Evolutionary conservation across 2,797 vertebrate species (phyloP), one percentile per base, ranked within the genome.

Genomic region (Xyrichtys novacula): DNA sequence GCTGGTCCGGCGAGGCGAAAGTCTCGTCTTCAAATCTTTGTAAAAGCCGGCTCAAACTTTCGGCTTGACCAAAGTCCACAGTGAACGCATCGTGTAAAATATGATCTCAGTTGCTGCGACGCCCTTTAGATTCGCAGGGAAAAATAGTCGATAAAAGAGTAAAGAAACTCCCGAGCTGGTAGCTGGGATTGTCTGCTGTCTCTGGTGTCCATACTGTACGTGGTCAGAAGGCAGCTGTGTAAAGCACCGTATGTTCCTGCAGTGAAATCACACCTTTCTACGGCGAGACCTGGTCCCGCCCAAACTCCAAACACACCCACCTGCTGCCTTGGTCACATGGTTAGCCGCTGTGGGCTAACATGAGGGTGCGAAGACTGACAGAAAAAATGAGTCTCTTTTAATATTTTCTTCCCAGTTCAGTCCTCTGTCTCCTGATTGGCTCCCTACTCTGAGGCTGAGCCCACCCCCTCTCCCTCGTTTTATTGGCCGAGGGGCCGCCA

Each of bases 371-470:
- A 80, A 84, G 85, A 85, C 91, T 49, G 84, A 79, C 87, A 87
- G 86, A 84, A 86, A 85, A 88, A 88, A 82, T 31, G 40, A 65
- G 73, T 91, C 85, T 90, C 83, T 76, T 57, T n/a, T 29, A 71
- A 54, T 68, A 57, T 50, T 62, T 50, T 72, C 40, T 31, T 9
- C 36, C 85, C 43, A 83, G 47, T 87, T 83, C 89, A 84, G 87
- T 90, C 88, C 87, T 90, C 86, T 14, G 85, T 89, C 90, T 90
- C 88, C 91, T 87, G 89, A 84, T 90, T 86, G 90, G 89, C 90
- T 89, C 89, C 87, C 87, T 90, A 56, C 88, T 84, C 78, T 69
- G 88, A 87, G 85, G 86, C 88, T 71, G 88, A 90, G 91, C 88
- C 90, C 82, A 74, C 85, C 88, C 90, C 84, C 83, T 74, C 73